A percentile compares a stretch with the other conserved stretches of the same genome.
phyloP scores from a whole-genome alignment of 53 echinoderm and acorn worm genomes.

The Henricia sp. region DNA sequence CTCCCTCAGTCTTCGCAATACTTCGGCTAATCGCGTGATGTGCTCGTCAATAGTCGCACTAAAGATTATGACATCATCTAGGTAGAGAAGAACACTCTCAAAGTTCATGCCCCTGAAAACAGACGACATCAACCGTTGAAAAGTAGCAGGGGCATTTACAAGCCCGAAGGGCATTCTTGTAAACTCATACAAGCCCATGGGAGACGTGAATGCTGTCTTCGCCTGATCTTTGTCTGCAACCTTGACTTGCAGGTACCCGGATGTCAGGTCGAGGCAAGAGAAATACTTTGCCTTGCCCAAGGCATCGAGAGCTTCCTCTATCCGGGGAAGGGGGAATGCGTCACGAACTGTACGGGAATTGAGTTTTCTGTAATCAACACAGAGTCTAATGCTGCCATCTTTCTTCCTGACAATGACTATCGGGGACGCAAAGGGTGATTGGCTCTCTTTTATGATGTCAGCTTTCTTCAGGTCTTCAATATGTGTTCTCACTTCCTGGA shows the following conservation, averaged over 20 bases:
- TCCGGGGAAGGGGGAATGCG: conserved; percentile 42
- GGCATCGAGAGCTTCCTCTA: conserved; percentile 43
- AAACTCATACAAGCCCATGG: conserved; percentile 26
- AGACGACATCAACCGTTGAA: conserved; percentile 29
- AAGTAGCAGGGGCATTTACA: conserved; percentile 23
- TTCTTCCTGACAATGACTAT: conserved; percentile 58
- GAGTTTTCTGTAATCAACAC: conserved; percentile 41
- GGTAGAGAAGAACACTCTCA: conserved; percentile 7
- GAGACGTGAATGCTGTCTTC: too few species aligned
- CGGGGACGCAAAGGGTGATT: conserved; percentile 18
- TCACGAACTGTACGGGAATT: conserved; percentile 41
- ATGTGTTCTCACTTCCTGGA: conserved; percentile 25
- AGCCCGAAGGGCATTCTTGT: conserved; percentile 41
- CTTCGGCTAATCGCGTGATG: not conserved
- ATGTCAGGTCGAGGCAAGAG: conserved; percentile 35
- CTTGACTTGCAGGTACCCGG: conserved; percentile 41
- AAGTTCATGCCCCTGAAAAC: conserved; percentile 30
- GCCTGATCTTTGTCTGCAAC: too few species aligned
- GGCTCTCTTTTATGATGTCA: conserved; percentile 12
- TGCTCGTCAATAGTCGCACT: conserved; percentile 18
- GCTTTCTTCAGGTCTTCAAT: conserved; percentile 30
- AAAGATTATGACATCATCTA: conserved; percentile 36
- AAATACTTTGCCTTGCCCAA: conserved; percentile 45
- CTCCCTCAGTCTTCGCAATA: conserved; percentile 11
- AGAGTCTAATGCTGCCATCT: conserved; percentile 43